These are phyloP conservation scores for Toxonevra muliebris DNA, from an alignment of 2,888 invertebrate genomes.

Conservation along the genomic window DNA sequence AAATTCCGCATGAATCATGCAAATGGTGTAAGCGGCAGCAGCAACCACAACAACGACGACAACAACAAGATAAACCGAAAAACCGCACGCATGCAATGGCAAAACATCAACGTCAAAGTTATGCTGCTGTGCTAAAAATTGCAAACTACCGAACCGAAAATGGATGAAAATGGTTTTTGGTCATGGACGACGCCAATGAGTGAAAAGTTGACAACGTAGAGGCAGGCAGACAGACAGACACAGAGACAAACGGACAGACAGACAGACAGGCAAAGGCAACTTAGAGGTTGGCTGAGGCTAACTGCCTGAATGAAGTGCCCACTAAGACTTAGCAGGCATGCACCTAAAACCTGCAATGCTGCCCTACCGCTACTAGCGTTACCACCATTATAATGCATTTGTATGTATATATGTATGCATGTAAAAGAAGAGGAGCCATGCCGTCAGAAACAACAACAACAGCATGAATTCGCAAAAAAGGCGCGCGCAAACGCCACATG, in stretches of 20 bases:
- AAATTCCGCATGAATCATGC: background rate
- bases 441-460: constrained; percentile 20
- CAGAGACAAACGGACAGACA: too few species aligned
- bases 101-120: constrained; percentile 17
- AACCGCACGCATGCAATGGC: constrained; percentile 40
- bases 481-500: background rate
- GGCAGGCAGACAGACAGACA: too few species aligned
- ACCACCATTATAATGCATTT: too few species aligned
- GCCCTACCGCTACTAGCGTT: too few species aligned
- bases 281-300: too few species aligned
- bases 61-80: constrained; percentile 13
- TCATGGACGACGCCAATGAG: constrained; percentile 26
- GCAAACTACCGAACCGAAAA: constrained; percentile 8
- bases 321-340: too few species aligned
- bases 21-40: constrained; percentile 2
- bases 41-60: constrained; percentile 23
- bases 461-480: background rate
- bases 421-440: too few species aligned
- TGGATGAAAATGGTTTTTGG: constrained; percentile 39
- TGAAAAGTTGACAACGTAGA: constrained; percentile 23
- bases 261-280: too few species aligned
- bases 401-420: too few species aligned
- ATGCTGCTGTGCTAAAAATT: constrained; percentile 19
- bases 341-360: too few species aligned
- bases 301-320: too few species aligned